These are phyloP conservation scores for Dromococcyx pavoninus DNA, from an alignment of 2,797 vertebrate species.

Conservation along the genomic window DNA sequence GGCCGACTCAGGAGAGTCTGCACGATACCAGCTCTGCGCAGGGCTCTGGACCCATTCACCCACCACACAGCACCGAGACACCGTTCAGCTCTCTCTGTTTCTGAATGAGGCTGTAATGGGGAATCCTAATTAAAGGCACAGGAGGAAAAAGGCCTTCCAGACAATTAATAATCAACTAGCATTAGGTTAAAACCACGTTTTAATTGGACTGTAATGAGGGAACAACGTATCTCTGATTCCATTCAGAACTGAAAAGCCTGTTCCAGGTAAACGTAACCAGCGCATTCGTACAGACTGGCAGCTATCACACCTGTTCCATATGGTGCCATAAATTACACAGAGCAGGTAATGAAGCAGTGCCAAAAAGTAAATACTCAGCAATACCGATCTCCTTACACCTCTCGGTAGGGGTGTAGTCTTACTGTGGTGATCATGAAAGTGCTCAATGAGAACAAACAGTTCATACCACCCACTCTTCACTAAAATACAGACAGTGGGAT, in stretches of 20 bases:
- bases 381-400: constrained; percentile 42
- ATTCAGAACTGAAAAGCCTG: constrained; percentile 44
- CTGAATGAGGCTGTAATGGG: not conserved
- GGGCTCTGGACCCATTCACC: not conserved
- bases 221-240: constrained; percentile 45
- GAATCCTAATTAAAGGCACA: constrained; percentile 28
- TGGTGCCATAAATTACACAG: constrained; percentile 63
- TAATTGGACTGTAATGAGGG: constrained; percentile 22
- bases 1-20: fast-evolving
- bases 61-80: fast-evolving
- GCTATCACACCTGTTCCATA: constrained; percentile 51
- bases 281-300: constrained; percentile 40
- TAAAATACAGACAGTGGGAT: fast-evolving
- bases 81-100: not conserved
- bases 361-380: constrained; percentile 62
- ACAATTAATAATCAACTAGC: constrained; percentile 23
- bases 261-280: constrained; percentile 51
- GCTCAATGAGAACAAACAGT: constrained; percentile 14
- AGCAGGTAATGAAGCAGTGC: constrained; percentile 58
- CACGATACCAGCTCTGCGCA: fast-evolving
- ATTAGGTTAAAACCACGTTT: not conserved
- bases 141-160: constrained; percentile 39
- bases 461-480: not conserved
- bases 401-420: not conserved
- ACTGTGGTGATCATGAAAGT: constrained; percentile 6